Evolutionary conservation across 2,113 vertebrate species (phyloP).

Genomic region (Hemichromis elongatus): DNA sequence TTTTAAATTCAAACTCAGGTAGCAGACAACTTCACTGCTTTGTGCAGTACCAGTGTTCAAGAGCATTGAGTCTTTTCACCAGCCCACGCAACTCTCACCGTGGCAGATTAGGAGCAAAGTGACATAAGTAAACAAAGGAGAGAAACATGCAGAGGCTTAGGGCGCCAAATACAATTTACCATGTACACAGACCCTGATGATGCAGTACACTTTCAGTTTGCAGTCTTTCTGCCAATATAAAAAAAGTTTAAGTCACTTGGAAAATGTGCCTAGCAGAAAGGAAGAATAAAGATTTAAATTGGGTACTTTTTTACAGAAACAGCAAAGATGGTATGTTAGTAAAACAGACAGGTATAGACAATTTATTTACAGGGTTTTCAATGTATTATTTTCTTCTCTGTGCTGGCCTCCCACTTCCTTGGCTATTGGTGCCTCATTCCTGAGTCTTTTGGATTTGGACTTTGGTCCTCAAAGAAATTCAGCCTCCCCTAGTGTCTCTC

Average conservation of each 20-base stretch:
- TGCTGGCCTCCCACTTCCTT: neutral
- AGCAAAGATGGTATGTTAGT: neutral
- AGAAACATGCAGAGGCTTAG: constrained; percentile 6
- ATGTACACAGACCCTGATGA: neutral
- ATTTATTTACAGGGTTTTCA: neutral
- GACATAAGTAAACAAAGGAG: constrained; percentile 19
- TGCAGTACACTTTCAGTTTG: neutral
- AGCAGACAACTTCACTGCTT: neutral
- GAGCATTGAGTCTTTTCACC: constrained; percentile 2
- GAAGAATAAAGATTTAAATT: neutral
- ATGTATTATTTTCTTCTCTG: neutral
- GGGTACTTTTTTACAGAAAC: neutral
- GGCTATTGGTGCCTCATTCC: neutral
- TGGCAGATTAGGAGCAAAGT: constrained; percentile 31
- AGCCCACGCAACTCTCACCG: constrained; percentile 21
- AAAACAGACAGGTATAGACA: neutral
- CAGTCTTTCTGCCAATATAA: neutral
- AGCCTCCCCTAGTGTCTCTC: neutral
- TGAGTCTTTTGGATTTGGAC: neutral
- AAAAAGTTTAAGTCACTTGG: neutral
- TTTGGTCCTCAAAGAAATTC: neutral
- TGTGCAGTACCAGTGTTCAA: constrained; percentile 7
- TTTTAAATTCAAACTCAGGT: neutral
- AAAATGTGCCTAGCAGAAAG: neutral
- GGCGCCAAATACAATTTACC: constrained; percentile 1